Percentiles rank a stretch among this genome's conserved stretches.
These are phyloP conservation scores for Protosalanx chinensis DNA, from an alignment of 2,797 vertebrate genomes.

Conservation along the genomic window DNA sequence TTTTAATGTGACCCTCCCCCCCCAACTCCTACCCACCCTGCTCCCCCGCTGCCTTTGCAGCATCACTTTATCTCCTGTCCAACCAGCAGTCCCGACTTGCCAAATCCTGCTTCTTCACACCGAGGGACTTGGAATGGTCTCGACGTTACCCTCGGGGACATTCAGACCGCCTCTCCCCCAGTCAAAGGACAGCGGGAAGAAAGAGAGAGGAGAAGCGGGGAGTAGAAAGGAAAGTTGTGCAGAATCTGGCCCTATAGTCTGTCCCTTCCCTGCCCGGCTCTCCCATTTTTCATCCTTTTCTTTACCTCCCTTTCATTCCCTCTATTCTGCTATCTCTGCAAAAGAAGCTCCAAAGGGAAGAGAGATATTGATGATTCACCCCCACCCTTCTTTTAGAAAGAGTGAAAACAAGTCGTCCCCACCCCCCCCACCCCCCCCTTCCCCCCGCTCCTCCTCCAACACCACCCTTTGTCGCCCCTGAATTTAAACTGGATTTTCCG, in stretches of 20 bases:
- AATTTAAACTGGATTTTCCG: conserved; percentile 68
- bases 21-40: neutral
- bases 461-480: conserved; percentile 44
- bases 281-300: conserved; percentile 49
- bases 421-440: conserved; percentile 38
- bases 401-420: conserved; percentile 35
- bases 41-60: neutral
- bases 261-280: conserved; percentile 52
- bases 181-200: conserved; percentile 46
- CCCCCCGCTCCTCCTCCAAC: conserved; percentile 11
- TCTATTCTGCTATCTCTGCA: conserved; percentile 15
- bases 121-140: conserved; percentile 59
- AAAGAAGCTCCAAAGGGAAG: neutral
- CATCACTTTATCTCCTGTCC: conserved; percentile 61
- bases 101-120: conserved; percentile 69
- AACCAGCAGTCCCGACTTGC: conserved; percentile 62
- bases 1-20: neutral
- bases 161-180: conserved; percentile 36
- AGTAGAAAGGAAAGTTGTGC: conserved; percentile 52
- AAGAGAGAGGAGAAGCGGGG: conserved; percentile 57
- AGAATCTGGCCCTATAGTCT: conserved; percentile 42
- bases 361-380: conserved; percentile 51
- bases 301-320: conserved; percentile 47
- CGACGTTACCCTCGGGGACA: conserved; percentile 38
- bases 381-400: conserved; percentile 28